Evolutionary conservation across 2,797 vertebrate species (phyloP).

Genomic region (Sebastes diaconus): DNA sequence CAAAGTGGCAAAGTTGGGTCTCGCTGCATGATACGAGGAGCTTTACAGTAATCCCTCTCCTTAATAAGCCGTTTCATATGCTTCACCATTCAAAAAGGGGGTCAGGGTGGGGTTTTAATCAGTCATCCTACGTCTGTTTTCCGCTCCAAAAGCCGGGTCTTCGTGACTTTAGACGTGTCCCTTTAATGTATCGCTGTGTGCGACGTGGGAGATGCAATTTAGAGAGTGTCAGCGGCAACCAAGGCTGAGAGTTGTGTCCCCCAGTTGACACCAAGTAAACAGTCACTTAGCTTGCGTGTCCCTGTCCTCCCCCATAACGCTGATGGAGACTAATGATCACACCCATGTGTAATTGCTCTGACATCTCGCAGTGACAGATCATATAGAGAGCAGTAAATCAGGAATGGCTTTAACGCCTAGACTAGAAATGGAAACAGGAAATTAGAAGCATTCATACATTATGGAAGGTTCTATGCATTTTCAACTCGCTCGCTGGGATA

Average conservation of each 20-base stretch:
- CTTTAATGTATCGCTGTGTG: conserved; percentile 21
- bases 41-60: conserved; percentile 65
- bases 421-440: conserved; percentile 33
- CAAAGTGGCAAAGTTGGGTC: conserved; percentile 25
- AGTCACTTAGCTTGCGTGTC: conserved; percentile 63
- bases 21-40: conserved; percentile 19
- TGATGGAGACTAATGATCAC: conserved; percentile 71
- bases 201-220: conserved; percentile 54
- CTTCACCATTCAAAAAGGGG: conserved; percentile 27
- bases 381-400: conserved; percentile 27
- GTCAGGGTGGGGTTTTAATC: conserved; percentile 50
- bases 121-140: conserved; percentile 27
- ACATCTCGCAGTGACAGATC: conserved; percentile 49
- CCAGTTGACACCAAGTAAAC: conserved; percentile 63
- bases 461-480: background rate
- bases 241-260: conserved; percentile 52
- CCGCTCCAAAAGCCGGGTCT: conserved; percentile 17
- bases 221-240: conserved; percentile 39
- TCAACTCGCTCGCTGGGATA: background rate
- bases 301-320: conserved; percentile 53
- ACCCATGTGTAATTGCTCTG: conserved; percentile 60
- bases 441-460: conserved; percentile 28
- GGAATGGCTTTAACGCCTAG: conserved; percentile 4
- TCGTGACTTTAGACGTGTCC: conserved; percentile 27
- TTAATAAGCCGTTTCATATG: conserved; percentile 58